Evolutionary conservation across 2,113 vertebrate species (phyloP).

Genomic region (Coregonus clupeaformis): DNA sequence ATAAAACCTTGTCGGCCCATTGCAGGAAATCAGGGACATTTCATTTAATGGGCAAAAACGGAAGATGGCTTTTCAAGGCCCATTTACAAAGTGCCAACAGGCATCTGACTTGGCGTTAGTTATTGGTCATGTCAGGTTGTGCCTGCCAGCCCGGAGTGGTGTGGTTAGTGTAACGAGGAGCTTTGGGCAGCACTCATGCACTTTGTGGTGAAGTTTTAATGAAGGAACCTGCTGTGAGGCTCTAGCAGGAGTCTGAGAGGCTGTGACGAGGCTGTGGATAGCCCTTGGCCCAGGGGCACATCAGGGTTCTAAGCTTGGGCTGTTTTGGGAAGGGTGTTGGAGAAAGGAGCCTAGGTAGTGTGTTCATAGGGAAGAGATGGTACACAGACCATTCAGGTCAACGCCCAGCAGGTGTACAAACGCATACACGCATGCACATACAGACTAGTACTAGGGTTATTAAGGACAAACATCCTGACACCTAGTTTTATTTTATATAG

Average conservation of each 20-base stretch:
- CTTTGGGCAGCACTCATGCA: neutral
- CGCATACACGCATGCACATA: too few relatives aligned
- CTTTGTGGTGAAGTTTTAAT: slow-evolving; percentile 37
- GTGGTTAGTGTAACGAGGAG: neutral
- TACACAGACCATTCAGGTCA: too few relatives aligned
- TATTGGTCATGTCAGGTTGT: slow-evolving; percentile 49
- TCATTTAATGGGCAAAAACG: slow-evolving; percentile 47
- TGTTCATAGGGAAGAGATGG: neutral
- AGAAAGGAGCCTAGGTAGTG: neutral
- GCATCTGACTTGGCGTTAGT: slow-evolving; percentile 43
- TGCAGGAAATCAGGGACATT: slow-evolving; percentile 42
- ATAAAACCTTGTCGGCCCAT: slow-evolving; percentile 39
- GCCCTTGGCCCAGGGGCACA: slow-evolving; percentile 7
- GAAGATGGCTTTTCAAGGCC: slow-evolving; percentile 49
- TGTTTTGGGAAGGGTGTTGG: neutral
- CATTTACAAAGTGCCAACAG: slow-evolving; percentile 58
- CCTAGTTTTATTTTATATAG: too few relatives aligned
- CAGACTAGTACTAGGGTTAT: too few relatives aligned
- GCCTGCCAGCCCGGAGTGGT: slow-evolving; percentile 1
- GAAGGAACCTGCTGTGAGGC: slow-evolving; percentile 17
- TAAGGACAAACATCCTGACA: too few relatives aligned
- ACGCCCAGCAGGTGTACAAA: too few relatives aligned
- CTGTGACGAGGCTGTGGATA: slow-evolving; percentile 12
- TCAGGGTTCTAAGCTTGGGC: neutral
- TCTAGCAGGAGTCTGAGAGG: neutral